Base-by-base conservation (phyloP, 2,113 vertebrate genomes). In the Ivindomyrus marchei region DNA sequence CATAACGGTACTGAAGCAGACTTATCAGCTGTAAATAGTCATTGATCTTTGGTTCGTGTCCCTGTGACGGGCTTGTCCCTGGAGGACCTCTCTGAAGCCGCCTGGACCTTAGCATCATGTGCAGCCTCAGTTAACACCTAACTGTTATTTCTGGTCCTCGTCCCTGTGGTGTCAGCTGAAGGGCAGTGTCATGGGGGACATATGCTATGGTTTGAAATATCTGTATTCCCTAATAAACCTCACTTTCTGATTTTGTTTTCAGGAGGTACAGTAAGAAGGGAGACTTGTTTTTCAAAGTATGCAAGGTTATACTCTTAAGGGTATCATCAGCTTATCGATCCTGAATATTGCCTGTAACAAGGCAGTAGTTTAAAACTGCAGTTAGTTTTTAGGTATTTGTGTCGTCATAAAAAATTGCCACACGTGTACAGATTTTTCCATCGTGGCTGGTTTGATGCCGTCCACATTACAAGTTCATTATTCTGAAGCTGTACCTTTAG, bases 401-500 rank as follows among this genome's bases (percentile, higher is more conserved):
- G 70, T 74, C 4, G 27, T 74, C 8, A 21, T n/a, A 24, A 7
- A 24, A 56, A 62, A 27, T n/a, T 62, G 24, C 6, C 24, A 70
- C 9, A 27, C 10, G 10, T 70, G 3, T 70, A 70, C 62, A 4
- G 10, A 70, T 19, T 87, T 58, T 87, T 58, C 24, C 31, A 13
- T 21, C 31, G 8, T 53, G 3, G 47, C 31, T 36, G 50, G 49
- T 87, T 58, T 56, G 49, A 36, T 58, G 13, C 17, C 98, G 98
- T 98, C 97, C 97, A 98, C 98, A 97, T 97, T 97, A 97, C 96
- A 96, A 97, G 97, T 98, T 92, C 95, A 97, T 97, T 96, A 96
- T 98, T 98, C 97, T 97, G 97, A 97, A 97, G 97, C 98, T 98
- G 98, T 80, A 42, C 98, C 97, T 98, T 53, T 97, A 95, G 96